Conservation (phyloP, 2,797 vertebrate genomes). For the Muscicapa comitata region DNA sequence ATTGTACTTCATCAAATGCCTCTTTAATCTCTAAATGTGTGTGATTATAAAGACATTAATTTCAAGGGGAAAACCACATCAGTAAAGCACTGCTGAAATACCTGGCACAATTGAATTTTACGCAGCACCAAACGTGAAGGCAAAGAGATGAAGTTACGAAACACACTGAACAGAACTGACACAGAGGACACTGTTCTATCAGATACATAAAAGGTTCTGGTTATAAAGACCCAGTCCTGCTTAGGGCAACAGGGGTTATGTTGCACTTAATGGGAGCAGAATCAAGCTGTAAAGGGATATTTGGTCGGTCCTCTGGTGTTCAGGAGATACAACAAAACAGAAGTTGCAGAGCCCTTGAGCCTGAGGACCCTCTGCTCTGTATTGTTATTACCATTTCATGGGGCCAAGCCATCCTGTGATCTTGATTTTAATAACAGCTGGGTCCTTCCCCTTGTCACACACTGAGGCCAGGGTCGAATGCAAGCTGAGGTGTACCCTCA, state of each 20-base stretch:
- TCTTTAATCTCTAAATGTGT: slow-evolving; percentile 69
- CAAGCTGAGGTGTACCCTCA: not conserved
- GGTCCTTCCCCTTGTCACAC: not conserved
- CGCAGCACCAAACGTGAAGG: not conserved
- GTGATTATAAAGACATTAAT: slow-evolving; percentile 63
- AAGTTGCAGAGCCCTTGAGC: not conserved
- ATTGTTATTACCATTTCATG: not conserved
- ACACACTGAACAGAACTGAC: not conserved
- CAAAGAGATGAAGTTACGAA: not conserved
- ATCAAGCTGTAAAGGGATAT: not conserved
- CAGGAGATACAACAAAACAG: not conserved
- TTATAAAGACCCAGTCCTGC: not conserved
- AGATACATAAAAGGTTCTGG: not conserved
- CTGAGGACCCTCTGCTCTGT: not conserved
- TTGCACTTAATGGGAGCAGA: not conserved
- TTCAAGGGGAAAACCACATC: slow-evolving; percentile 45
- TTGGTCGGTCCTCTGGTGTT: not conserved
- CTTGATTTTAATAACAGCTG: not conserved
- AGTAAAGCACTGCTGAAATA: slow-evolving; percentile 24
- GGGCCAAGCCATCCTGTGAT: not conserved
- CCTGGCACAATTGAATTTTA: slow-evolving; percentile 53
- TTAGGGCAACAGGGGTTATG: not conserved
- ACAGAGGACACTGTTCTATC: not conserved
- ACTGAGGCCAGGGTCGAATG: not conserved
- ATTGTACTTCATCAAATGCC: slow-evolving; percentile 61